phyloP scores from a whole-genome alignment of 2,888 invertebrate species.

The Autographa gamma region DNA sequence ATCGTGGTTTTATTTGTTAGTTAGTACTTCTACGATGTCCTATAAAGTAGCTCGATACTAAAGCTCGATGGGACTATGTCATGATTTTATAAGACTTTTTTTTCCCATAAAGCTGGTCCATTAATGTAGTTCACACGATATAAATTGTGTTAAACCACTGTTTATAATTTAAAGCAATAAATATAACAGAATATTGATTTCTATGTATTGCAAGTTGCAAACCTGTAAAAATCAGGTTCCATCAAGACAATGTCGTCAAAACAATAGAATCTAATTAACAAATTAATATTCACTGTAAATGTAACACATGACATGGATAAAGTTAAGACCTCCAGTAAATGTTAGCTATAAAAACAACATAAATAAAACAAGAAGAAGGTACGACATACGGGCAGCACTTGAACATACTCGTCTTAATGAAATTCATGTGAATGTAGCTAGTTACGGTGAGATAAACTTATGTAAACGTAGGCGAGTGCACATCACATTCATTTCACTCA shows the following conservation, averaged over 20 bases:
- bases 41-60: slow-evolving; percentile 20
- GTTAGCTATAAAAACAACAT: neutral
- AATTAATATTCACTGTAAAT: too few species aligned
- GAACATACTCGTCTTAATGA: neutral
- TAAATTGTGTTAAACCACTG: neutral
- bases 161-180: too few species aligned
- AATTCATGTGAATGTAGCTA: neutral
- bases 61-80: neutral
- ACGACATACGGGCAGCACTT: neutral
- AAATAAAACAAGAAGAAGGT: neutral
- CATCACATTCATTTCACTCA: slow-evolving; percentile 4
- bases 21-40: slow-evolving; percentile 39
- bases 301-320: too few species aligned
- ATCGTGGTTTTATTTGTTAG: slow-evolving; percentile 41
- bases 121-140: neutral
- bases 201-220: too few species aligned
- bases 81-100: slow-evolving; percentile 11
- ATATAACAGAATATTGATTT: too few species aligned
- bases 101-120: neutral
- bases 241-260: too few species aligned
- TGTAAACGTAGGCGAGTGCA: slow-evolving; percentile 4
- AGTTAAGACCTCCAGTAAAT: too few species aligned
- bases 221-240: neutral
- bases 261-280: too few species aligned
- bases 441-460: slow-evolving; percentile 2